These are phyloP conservation scores for Pangasianodon hypophthalmus DNA, from an alignment of 2,113 vertebrate species.

Conservation along the genomic window DNA sequence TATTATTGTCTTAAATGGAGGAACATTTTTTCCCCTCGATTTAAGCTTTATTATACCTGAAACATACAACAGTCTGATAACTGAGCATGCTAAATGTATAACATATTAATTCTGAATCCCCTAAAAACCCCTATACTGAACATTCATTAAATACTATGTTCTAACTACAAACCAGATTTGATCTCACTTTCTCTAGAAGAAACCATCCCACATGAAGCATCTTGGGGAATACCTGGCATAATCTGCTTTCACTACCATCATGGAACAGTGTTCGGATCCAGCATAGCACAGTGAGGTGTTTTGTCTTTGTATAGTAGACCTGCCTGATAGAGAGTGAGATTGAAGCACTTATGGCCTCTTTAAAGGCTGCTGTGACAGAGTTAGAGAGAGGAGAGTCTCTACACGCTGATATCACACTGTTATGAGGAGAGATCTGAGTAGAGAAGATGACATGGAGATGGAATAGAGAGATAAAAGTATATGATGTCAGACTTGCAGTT, in stretches of 20 bases:
- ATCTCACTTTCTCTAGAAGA: slow-evolving; percentile 10
- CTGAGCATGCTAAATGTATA: background rate
- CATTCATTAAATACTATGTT: background rate
- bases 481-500: background rate
- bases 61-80: background rate
- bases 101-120: background rate
- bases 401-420: slow-evolving; percentile 25
- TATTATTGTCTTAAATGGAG: background rate
- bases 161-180: background rate
- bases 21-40: background rate
- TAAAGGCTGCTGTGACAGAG: slow-evolving; percentile 30
- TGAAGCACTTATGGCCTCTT: slow-evolving; percentile 25
- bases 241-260: slow-evolving; percentile 4
- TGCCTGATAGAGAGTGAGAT: slow-evolving; percentile 26
- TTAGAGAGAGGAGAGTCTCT: slow-evolving; percentile 22
- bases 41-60: background rate
- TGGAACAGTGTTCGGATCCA: slow-evolving; percentile 30
- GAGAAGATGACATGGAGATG: background rate
- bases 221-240: background rate
- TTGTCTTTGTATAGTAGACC: slow-evolving; percentile 41
- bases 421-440: slow-evolving; percentile 29
- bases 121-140: background rate
- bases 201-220: background rate
- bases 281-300: slow-evolving; percentile 33
- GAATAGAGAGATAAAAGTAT: slow-evolving; percentile 1